Percentiles rank a stretch among this genome's conserved stretches.
These are phyloP conservation scores for Symphodus melops DNA, from an alignment of 2,113 vertebrate species.

Conservation along the genomic window DNA sequence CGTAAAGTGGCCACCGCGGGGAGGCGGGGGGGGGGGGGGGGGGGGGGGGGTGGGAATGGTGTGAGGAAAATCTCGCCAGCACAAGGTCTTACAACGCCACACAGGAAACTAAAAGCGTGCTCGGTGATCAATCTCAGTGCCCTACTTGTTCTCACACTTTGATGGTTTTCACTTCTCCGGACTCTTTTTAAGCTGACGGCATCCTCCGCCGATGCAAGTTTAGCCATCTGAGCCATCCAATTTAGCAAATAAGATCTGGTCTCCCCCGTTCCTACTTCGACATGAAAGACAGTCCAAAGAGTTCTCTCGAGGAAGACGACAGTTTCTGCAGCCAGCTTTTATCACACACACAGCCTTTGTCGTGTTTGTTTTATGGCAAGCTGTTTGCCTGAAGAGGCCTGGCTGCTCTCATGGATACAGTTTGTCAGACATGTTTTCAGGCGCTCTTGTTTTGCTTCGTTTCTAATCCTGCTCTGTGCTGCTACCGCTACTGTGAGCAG, in stretches of 20 bases:
- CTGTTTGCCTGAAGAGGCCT: conserved; percentile 67
- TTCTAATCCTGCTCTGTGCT: conserved; percentile 66
- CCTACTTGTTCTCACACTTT: conserved; percentile 55
- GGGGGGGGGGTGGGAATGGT: no score
- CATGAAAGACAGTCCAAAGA: conserved; percentile 54
- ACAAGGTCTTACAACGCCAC: conserved; percentile 19
- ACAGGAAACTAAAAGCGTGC: conserved; percentile 59
- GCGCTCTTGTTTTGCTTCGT: conserved; percentile 59
- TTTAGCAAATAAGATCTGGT: conserved; percentile 58
- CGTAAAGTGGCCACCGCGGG: conserved; percentile 43
- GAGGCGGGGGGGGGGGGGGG: no score
- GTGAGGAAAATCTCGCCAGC: conserved; percentile 31
- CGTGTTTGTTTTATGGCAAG: conserved; percentile 67
- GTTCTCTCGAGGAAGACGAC: conserved; percentile 43
- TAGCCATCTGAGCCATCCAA: conserved; percentile 45
- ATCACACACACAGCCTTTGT: conserved; percentile 62
- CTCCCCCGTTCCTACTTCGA: conserved; percentile 48
- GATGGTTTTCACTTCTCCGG: conserved; percentile 5
- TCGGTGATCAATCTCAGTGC: conserved; percentile 64
- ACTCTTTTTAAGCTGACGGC: conserved; percentile 40
- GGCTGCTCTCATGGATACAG: conserved; percentile 67
- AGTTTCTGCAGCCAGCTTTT: conserved; percentile 53
- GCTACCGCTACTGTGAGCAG: conserved; percentile 51
- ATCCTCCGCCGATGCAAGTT: conserved; percentile 55
- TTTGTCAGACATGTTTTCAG: conserved; percentile 72